These are phyloP conservation scores for Helogale parvula DNA, from an alignment of 2,113 vertebrate genomes.

Conservation along the genomic window DNA sequence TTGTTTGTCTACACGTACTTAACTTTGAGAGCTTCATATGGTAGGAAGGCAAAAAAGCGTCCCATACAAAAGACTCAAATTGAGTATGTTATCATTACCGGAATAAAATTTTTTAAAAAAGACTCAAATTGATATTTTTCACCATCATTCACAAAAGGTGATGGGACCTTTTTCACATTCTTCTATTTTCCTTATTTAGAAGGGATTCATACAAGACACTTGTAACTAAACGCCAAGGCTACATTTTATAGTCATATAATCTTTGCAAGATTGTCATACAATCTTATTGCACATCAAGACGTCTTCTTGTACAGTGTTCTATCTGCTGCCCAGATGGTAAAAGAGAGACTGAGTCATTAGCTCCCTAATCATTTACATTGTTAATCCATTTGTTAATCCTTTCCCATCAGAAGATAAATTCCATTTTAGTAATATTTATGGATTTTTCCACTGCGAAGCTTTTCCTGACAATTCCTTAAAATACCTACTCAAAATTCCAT, in stretches of 20 bases:
- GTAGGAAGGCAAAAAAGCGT: background rate
- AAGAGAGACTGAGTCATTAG: background rate
- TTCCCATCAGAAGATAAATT: background rate
- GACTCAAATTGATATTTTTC: background rate
- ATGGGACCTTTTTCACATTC: background rate
- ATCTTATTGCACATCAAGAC: background rate
- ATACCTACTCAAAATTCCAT: background rate
- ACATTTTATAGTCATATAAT: background rate
- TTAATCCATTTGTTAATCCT: background rate
- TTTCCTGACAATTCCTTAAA: background rate
- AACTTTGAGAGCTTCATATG: background rate
- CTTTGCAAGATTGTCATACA: background rate
- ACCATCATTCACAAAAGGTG: background rate
- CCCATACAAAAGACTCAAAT: background rate
- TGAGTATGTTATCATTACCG: background rate
- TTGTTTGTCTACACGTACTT: background rate
- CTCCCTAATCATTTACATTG: background rate
- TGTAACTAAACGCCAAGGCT: background rate
- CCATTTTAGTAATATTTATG: background rate
- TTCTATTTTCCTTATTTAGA: background rate
- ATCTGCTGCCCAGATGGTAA: background rate
- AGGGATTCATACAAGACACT: background rate
- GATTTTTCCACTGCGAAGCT: background rate
- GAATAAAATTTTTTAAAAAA: background rate
- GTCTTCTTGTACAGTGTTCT: background rate